Conservation (phyloP, 1,140 invertebrate species). For the Heliconius nattereri region DNA sequence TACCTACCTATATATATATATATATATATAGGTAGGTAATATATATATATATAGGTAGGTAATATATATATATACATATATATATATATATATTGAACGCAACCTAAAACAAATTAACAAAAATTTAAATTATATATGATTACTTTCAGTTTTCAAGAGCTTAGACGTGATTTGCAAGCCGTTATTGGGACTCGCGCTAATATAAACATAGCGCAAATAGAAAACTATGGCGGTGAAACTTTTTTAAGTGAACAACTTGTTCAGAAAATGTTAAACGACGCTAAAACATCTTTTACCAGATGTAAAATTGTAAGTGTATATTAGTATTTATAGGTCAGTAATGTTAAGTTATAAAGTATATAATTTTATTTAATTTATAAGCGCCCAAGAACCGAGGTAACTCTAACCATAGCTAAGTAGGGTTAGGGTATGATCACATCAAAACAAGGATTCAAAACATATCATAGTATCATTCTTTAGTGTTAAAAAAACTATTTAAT, state of each 20-base stretch:
- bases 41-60: too few species aligned
- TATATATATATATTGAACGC: too few species aligned
- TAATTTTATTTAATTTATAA: not conserved
- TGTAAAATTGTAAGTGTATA: conserved; percentile 87
- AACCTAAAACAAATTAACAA: too few species aligned
- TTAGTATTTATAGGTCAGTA: not conserved
- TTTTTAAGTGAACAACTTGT: conserved; percentile 98
- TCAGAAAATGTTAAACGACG: conserved; percentile 94
- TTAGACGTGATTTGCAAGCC: conserved; percentile 95
- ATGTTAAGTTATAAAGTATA: not conserved
- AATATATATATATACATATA: too few species aligned
- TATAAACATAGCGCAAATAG: conserved; percentile 95
- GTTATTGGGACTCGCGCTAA: conserved; percentile 94
- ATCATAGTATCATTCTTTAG: too few species aligned
- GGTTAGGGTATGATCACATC: too few species aligned
- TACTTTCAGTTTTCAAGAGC: conserved; percentile 92
- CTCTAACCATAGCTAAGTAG: too few species aligned
- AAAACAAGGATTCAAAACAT: too few species aligned
- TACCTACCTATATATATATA: too few species aligned
- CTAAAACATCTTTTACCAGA: conserved; percentile 93
- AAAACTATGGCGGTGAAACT: conserved; percentile 98
- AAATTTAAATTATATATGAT: not conserved
- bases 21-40: too few species aligned
- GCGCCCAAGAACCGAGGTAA: too few species aligned
- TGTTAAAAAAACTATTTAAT: too few species aligned